These are phyloP conservation scores for Micromussa lordhowensis DNA, from an alignment of 92 coral and sea anemone species.

Conservation along the genomic window DNA sequence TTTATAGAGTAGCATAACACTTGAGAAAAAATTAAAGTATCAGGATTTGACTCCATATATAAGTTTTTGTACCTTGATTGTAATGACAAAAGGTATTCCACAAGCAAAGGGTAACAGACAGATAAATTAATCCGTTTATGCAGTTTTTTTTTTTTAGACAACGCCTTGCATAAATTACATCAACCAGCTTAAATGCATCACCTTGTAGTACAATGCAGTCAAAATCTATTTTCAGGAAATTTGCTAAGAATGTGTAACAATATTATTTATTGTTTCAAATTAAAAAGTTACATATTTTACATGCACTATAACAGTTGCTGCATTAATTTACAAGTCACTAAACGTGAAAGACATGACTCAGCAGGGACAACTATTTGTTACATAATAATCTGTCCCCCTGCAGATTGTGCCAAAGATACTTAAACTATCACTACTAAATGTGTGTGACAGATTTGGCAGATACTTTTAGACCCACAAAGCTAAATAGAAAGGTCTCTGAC, in stretches of 20 bases:
- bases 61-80: too few relatives aligned
- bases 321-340: neutral
- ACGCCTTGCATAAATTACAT: neutral
- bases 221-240: neutral
- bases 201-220: neutral
- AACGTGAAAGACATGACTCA: neutral
- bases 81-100: too few relatives aligned
- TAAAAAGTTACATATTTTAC: neutral
- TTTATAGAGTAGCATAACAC: too few relatives aligned
- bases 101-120: neutral
- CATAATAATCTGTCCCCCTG: neutral
- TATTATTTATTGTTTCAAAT: neutral
- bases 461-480: neutral
- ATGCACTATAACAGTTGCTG: neutral
- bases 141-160: neutral
- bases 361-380: neutral
- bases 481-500: neutral
- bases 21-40: too few relatives aligned
- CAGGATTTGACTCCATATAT: too few relatives aligned
- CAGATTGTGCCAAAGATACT: neutral
- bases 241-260: neutral
- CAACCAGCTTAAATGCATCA: neutral
- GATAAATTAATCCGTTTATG: neutral
- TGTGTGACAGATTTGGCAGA: neutral
- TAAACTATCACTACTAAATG: neutral